Percentiles rank a stretch among this genome's conserved stretches.
Conservation (phyloP, 2,888 invertebrate genomes). For the Catocala nupta region DNA sequence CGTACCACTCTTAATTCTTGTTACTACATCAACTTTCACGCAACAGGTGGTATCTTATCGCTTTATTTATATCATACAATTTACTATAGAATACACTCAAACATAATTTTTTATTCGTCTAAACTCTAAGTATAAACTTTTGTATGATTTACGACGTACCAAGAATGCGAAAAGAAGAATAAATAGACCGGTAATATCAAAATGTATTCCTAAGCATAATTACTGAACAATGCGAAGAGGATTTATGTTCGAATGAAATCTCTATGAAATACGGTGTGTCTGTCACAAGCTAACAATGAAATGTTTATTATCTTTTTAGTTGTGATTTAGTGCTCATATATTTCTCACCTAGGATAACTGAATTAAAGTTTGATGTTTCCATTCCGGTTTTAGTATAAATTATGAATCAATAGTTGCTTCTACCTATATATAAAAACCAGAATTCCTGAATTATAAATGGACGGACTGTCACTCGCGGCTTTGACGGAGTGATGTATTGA, state of each 20-base stretch:
- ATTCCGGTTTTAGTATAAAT: slow-evolving; percentile 22
- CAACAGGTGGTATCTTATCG: too few relatives aligned
- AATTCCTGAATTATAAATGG: too few relatives aligned
- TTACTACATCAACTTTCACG: too few relatives aligned
- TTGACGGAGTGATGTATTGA: too few relatives aligned
- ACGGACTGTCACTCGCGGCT: too few relatives aligned
- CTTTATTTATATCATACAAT: too few relatives aligned
- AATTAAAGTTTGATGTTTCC: slow-evolving; percentile 42
- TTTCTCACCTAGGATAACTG: slow-evolving; percentile 44
- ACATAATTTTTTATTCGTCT: too few relatives aligned
- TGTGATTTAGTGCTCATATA: slow-evolving; percentile 59
- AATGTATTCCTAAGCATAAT: slow-evolving; percentile 57
- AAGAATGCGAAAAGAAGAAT: slow-evolving; percentile 30
- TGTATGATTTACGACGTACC: slow-evolving; percentile 34
- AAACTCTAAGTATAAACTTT: too few relatives aligned
- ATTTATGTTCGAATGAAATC: slow-evolving; percentile 69
- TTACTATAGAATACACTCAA: too few relatives aligned
- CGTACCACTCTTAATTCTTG: too few relatives aligned
- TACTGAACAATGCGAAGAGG: slow-evolving; percentile 61
- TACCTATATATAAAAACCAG: too few relatives aligned
- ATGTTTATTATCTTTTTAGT: slow-evolving; percentile 61
- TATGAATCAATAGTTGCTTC: slow-evolving; percentile 2
- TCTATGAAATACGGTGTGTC: slow-evolving; percentile 67
- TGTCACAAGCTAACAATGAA: slow-evolving; percentile 62
- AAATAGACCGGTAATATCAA: slow-evolving; percentile 39